Base-by-base conservation (phyloP, 2,797 vertebrate genomes). In the Pipistrellus pipistrellus region DNA sequence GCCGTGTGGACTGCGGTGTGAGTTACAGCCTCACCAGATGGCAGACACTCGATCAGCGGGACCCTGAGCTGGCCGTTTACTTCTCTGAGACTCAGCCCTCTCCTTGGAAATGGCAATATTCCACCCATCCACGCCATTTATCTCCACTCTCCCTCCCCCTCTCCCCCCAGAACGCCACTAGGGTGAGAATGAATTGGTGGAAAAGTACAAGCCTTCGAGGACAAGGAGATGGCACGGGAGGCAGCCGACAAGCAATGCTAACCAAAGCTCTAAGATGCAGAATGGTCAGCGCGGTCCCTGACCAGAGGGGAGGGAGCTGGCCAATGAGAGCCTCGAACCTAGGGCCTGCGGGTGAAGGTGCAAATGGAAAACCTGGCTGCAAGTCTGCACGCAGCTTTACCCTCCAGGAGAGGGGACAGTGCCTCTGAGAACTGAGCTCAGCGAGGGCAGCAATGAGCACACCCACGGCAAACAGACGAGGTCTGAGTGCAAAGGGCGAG, bases 1-100 rank as follows among this genome's bases (percentile, higher is more conserved):
- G 1, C 30, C 0, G 6, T n/a, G 30, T 32, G 76, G 38, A 41
- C 21, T 0, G 1, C 30, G 0, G 21, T 27, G 32, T 46, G 76
- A 46, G 68, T 30, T 21, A 27, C 1, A 14, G 80, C 57, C 76
- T 69, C 32, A 2, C 27, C 25, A 48, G 72, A 32, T 2, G 25
- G 38, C 5, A 38, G 13, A 15, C 1, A 6, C 5, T 27, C 3
- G n/a, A n/a, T 32, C 48, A 9, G 32, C 13, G 38, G 27, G 17
- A 57, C 48, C 75, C 41, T 53, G 30, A 27, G 25, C 48, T 27
- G 35, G 51, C 21, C n/a, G 8, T 18, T 30, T 14, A 12, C 68
- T 48, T 69, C 57, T 82, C 32, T 11, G 72, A 82, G 73, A 27
- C 18, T 62, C n/a, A 32, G 69, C 71, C 41, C 25, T 59, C 32